Base-by-base conservation (phyloP, 2,888 invertebrate species). In the Eumerus sabulonum region DNA sequence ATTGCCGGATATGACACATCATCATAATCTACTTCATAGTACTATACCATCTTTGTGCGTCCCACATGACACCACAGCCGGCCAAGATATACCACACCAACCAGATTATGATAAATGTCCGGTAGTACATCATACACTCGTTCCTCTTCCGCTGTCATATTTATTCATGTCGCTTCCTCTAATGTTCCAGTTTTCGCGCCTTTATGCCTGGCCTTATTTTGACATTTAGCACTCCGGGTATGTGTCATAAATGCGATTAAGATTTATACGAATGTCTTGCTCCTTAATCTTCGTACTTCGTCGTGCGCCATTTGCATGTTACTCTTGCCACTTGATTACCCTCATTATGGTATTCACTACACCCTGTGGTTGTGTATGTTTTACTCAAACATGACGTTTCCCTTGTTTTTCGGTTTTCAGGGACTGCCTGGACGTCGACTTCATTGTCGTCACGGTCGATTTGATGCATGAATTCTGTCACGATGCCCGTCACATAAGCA, bases 231-330 rank as follows among this genome's bases (percentile, higher is more conserved):
- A 51, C 57, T 73, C 73, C 53, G 35, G 62, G 66, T 63, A 36
- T 63, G 44, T 77, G 62, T 77, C 73, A 72, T 63, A 72, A 77
- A 67, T 57, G 57, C 67, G 67, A 77, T 77, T 77, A 77, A 77
- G 77, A 77, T 77, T 77, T 77, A 77, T 77, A 71, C 53, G 59
- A 63, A 47, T 48, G 51, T 51, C 77, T 62, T 63, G 67, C 67
- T 77, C 57, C 72, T 77, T 77, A 77, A 77, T 77, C 76, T 72
- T 51, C 57, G 42, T 63, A 73, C 67, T 67, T 67, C 67, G 71
- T 73, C 73, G 77, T 67, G 66, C 57, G 73, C 73, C 77, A 77
- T 72, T 77, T 72, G 73, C 72, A 77, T 77, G 73, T 77, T 62
- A 19, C 47, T 73, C 56, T 63, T 73, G 67, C 67, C 73, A 77